Evolutionary conservation across 2,113 vertebrate genomes (phyloP), one percentile per base, ranked within the genome.

Genomic region (Chlorocebus sabaeus): DNA sequence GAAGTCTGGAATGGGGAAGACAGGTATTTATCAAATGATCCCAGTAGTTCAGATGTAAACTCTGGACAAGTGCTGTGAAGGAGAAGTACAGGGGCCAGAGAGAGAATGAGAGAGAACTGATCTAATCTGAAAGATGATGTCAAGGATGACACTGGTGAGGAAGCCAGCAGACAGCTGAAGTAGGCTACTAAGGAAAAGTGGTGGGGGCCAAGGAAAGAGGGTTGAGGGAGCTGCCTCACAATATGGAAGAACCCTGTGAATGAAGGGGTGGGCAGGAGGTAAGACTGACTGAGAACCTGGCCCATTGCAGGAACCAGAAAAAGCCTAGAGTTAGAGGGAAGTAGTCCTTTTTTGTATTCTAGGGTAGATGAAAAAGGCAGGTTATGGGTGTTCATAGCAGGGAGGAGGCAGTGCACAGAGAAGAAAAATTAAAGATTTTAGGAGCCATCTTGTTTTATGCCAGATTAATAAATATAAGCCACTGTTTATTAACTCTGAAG

Each of bases 401-500:
- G 45, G 38, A 85, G 64, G 38, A 79, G 92, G 3, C 22, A 40
- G 32, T 22, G 6, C 16, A 2, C 30, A 8, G 13, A 30, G 48
- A 68, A 80, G 48, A 52, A 78, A 70, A 75, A 64, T 2, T 22
- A 52, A 61, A 87, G 67, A 87, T 89, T 96, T 95, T 25, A 43
- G 11, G 35, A 68, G 38, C 25, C 22, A 13, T 79, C 72, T 93
- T 88, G 43, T n/a, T 83, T 45, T 61, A 25, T 95, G 89, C 35
- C 76, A 78, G 22, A 52, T 90, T 93, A 94, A 92, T 90, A 90
- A 79, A 80, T 78, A 57, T 17, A 90, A 95, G 20, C 12, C 70
- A 64, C 57, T 93, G 52, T 91, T 95, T 84, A 84, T 94, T 93
- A 97, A 85, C 6, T 94, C 4, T 55, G 48, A 90, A 52, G 40